Conservation (phyloP, 2,113 vertebrate species). For the Smithornis capensis region DNA sequence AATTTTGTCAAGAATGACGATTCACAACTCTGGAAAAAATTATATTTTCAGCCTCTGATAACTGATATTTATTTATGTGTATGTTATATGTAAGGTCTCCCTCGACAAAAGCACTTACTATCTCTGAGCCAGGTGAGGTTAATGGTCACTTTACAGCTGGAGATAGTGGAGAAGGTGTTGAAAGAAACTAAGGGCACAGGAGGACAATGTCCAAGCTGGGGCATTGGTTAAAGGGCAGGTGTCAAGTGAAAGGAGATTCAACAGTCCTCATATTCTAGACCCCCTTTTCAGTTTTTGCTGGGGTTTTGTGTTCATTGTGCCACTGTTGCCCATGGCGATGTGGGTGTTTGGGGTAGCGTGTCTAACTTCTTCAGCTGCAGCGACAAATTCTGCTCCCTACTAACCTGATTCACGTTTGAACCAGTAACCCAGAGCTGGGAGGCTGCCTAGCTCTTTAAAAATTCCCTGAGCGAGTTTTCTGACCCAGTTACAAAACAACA, state of each 20-base stretch:
- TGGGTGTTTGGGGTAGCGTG: neutral
- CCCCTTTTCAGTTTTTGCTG: neutral
- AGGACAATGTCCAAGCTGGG: neutral
- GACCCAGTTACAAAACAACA: constrained; percentile 54
- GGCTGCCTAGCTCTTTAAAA: constrained; percentile 32
- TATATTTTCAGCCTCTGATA: neutral
- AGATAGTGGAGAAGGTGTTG: neutral
- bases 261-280: neutral
- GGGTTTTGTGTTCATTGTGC: neutral
- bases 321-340: neutral
- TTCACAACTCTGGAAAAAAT: neutral
- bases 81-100: neutral
- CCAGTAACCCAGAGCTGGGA: constrained; percentile 54
- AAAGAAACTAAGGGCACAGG: neutral
- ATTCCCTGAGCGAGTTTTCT: constrained; percentile 36
- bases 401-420: constrained; percentile 39
- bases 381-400: neutral
- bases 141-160: neutral
- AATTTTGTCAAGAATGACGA: neutral
- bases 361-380: neutral
- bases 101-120: neutral
- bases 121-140: neutral
- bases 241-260: neutral
- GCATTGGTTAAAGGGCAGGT: neutral
- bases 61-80: neutral